Base-by-base conservation (phyloP, 2,797 vertebrate genomes). In the Podargus strigoides region DNA sequence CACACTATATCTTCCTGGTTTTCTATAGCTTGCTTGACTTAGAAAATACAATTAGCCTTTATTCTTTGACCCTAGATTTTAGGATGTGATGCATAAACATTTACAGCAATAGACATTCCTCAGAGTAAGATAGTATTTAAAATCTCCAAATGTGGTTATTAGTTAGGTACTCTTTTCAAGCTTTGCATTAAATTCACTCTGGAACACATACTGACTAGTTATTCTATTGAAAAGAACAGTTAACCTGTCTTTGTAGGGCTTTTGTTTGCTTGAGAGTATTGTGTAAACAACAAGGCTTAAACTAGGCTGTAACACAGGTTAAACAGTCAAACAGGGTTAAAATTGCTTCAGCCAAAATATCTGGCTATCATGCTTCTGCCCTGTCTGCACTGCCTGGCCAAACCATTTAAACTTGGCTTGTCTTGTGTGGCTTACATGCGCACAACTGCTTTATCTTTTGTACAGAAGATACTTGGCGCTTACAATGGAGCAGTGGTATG, bases 81-180 rank as follows among this genome's bases (percentile, higher is more conserved):
- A 90, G 84, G 93, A 90, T 91, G 73, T 52, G 87, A 89, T 95
- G 42, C 87, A 13, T 97, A 93, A 95, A 93, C 62, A 91, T 95
- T 28, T 88, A 76, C 53, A 76, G 55, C 96, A 55, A 83, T 87
- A 92, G 74, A 92, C 22, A 77, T 97, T 95, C 91, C 91, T 94
- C 96, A 97, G 85, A 95, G 34, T 91, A 89, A 96, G 73, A 60
- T 72, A 87, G 60, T 95, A 92, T 80, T 91, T 90, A 81, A 89
- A 66, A 89, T 60, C 69, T 94, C 60, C 55, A 72, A 22, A 85
- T 79, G 62, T 79, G 46, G 6, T 93, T 85, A 46, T 69, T 49
- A 49, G 47, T 49, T 68, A 69, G 50, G 47, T 70, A 68, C 22
- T 37, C 16, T 87, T 77, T 64, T 68, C 37, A 68, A 42, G 32